These are phyloP conservation scores for Micromesistius poutassou DNA, from an alignment of 2,797 vertebrate genomes.

Conservation along the genomic window DNA sequence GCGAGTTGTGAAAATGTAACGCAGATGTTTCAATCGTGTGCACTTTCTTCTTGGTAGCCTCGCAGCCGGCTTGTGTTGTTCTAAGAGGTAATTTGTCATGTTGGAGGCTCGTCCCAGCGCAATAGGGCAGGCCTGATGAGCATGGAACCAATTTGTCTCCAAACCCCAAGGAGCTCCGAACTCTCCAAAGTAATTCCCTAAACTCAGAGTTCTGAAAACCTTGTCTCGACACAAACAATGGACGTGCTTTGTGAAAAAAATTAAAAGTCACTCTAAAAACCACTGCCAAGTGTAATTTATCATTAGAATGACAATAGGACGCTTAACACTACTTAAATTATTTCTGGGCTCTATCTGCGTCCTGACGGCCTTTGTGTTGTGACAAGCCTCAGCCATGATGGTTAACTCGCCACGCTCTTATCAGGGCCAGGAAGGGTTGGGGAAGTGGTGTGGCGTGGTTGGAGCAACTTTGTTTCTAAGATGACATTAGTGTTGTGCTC, in stretches of 20 bases:
- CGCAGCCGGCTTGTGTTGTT: conserved; percentile 27
- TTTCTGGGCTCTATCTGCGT: conserved; percentile 70
- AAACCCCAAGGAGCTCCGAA: conserved; percentile 74
- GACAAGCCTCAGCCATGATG: conserved; percentile 53
- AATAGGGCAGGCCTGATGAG: conserved; percentile 56
- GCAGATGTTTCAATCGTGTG: conserved; percentile 1
- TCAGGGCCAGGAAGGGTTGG: conserved; percentile 68
- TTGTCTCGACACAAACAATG: conserved; percentile 77
- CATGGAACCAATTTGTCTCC: conserved; percentile 73
- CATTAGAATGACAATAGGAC: conserved; percentile 81
- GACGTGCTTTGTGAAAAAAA: conserved; percentile 68
- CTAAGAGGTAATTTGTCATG: conserved; percentile 43
- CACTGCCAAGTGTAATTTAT: conserved; percentile 80
- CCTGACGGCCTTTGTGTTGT: conserved; percentile 71
- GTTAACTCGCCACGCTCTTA: conserved; percentile 75
- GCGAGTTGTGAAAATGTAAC: neutral
- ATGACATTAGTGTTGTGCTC: conserved; percentile 15
- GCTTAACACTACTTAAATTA: conserved; percentile 78
- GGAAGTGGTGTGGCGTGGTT: conserved; percentile 56
- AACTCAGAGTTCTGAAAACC: conserved; percentile 70
- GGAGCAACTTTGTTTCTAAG: conserved; percentile 41
- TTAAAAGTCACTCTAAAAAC: conserved; percentile 73
- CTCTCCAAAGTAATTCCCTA: conserved; percentile 77
- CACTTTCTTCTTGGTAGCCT: conserved; percentile 15
- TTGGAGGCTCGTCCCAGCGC: conserved; percentile 53